Evolutionary conservation across 2,113 vertebrate species (phyloP).

Genomic region (Stigmatopora nigra): DNA sequence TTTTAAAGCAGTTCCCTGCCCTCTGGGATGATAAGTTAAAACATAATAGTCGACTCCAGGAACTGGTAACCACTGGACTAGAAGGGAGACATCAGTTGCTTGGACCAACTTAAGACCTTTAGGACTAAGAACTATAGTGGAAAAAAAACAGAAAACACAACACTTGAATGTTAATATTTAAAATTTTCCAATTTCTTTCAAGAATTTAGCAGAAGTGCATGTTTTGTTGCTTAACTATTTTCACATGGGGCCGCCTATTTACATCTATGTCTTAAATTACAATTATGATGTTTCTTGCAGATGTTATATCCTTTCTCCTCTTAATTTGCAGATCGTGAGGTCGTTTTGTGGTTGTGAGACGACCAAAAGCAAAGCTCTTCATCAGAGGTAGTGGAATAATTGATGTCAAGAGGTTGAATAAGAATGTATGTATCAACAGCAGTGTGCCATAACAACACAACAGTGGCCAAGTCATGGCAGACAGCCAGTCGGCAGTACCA

Average conservation of each 20-base stretch:
- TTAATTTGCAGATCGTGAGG: slow-evolving; percentile 22
- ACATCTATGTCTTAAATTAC: too few species aligned
- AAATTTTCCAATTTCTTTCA: not conserved
- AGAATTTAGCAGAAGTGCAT: not conserved
- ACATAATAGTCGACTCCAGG: slow-evolving; percentile 75
- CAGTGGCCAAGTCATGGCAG: slow-evolving; percentile 27
- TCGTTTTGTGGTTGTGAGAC: slow-evolving; percentile 19
- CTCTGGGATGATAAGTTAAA: slow-evolving; percentile 73
- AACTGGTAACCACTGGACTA: slow-evolving; percentile 75
- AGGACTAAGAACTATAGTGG: slow-evolving; percentile 67
- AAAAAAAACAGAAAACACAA: not conserved
- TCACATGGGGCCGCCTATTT: too few species aligned
- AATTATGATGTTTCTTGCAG: too few species aligned
- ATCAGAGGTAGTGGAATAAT: slow-evolving; percentile 30
- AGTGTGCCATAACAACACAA: slow-evolving; percentile 36
- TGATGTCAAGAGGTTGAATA: not conserved
- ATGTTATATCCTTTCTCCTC: not conserved
- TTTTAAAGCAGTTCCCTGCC: slow-evolving; percentile 48
- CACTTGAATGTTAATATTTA: not conserved
- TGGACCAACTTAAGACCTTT: slow-evolving; percentile 72
- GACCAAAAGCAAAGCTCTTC: slow-evolving; percentile 14
- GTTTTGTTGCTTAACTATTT: not conserved
- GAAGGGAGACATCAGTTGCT: slow-evolving; percentile 71
- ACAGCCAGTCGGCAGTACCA: slow-evolving; percentile 34
- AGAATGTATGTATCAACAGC: slow-evolving; percentile 21